Conservation (phyloP, 64 coral and sea anemone genomes). For the Catalaphyllia jardinei region DNA sequence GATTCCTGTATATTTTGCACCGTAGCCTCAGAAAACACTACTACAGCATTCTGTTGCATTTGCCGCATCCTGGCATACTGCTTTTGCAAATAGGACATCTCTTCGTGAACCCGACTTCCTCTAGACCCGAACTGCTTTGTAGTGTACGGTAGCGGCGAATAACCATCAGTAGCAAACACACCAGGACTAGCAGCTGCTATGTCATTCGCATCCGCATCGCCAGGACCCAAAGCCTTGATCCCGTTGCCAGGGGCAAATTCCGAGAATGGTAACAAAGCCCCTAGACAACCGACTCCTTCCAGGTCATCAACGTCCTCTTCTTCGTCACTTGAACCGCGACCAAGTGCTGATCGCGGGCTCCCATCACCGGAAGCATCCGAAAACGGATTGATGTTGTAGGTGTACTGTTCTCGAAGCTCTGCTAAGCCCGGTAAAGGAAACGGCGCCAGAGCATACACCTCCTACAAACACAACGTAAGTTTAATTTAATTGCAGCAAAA, state of each 20-base stretch:
- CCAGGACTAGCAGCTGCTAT: slow-evolving; percentile 87
- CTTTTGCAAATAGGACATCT: slow-evolving; percentile 82
- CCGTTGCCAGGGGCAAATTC: slow-evolving; percentile 54
- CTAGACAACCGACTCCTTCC: slow-evolving; percentile 85
- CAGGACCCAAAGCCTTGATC: slow-evolving; percentile 47
- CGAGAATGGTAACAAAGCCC: slow-evolving; percentile 89
- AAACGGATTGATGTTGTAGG: slow-evolving; percentile 96
- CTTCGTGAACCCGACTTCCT: slow-evolving; percentile 44
- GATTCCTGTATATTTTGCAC: slow-evolving; percentile 92
- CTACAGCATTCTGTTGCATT: slow-evolving; percentile 97
- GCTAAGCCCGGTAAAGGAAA: slow-evolving; percentile 93
- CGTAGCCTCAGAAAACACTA: slow-evolving; percentile 88
- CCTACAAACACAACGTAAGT: slow-evolving; percentile 38
- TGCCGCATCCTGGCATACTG: slow-evolving; percentile 92
- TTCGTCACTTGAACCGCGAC: slow-evolving; percentile 88
- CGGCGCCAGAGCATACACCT: slow-evolving; percentile 87
- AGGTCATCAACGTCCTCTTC: slow-evolving; percentile 85
- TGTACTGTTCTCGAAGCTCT: slow-evolving; percentile 96
- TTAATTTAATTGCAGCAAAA: not conserved
- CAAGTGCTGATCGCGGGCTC: slow-evolving; percentile 55
- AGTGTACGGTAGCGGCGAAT: slow-evolving; percentile 76
- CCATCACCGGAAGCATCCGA: slow-evolving; percentile 37
- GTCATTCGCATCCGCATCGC: slow-evolving; percentile 49
- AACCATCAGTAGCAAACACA: slow-evolving; percentile 84
- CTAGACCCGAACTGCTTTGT: slow-evolving; percentile 62